A percentile compares a stretch with the other conserved stretches of the same genome.
These are phyloP conservation scores for Zaprionus vittiger DNA, from an alignment of 1,140 invertebrate genomes.

Conservation along the genomic window DNA sequence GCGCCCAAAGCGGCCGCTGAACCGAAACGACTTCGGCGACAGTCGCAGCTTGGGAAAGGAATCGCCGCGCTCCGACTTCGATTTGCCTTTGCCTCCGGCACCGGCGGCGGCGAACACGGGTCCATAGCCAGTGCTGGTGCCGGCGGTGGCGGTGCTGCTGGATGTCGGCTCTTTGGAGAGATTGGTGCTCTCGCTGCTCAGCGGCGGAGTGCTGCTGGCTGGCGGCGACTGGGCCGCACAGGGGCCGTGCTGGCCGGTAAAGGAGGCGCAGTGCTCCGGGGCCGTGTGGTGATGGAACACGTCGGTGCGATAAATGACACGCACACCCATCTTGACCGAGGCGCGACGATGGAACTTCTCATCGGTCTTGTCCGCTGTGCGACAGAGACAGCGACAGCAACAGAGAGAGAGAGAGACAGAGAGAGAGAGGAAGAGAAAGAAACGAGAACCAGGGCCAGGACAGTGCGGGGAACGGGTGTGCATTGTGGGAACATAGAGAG, in stretches of 20 bases:
- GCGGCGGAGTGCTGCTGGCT: slow-evolving; percentile 53
- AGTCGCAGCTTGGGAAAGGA: slow-evolving; percentile 78
- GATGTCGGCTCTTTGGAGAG: slow-evolving; percentile 7
- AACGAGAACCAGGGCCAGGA: neutral
- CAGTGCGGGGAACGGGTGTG: neutral
- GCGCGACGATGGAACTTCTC: slow-evolving; percentile 82
- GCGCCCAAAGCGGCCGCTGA: slow-evolving; percentile 80
- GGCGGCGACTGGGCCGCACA: slow-evolving; percentile 57
- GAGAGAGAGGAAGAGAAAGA: neutral
- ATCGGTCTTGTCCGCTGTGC: slow-evolving; percentile 77
- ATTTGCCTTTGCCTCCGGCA: slow-evolving; percentile 49
- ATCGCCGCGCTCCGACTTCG: slow-evolving; percentile 80
- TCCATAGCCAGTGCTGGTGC: neutral
- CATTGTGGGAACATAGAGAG: too few species aligned
- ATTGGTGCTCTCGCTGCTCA: slow-evolving; percentile 17
- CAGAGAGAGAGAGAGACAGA: neutral
- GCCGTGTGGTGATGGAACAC: slow-evolving; percentile 61
- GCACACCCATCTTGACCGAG: slow-evolving; percentile 79
- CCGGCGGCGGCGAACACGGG: too few species aligned
- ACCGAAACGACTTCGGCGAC: slow-evolving; percentile 80
- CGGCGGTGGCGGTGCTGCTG: slow-evolving; percentile 4
- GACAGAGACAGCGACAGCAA: neutral
- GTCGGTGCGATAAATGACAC: slow-evolving; percentile 82
- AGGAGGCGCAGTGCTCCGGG: slow-evolving; percentile 70
- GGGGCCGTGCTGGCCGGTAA: slow-evolving; percentile 54